Base-by-base conservation (phyloP, 2,797 vertebrate genomes). In the Megalops cyprinoides region DNA sequence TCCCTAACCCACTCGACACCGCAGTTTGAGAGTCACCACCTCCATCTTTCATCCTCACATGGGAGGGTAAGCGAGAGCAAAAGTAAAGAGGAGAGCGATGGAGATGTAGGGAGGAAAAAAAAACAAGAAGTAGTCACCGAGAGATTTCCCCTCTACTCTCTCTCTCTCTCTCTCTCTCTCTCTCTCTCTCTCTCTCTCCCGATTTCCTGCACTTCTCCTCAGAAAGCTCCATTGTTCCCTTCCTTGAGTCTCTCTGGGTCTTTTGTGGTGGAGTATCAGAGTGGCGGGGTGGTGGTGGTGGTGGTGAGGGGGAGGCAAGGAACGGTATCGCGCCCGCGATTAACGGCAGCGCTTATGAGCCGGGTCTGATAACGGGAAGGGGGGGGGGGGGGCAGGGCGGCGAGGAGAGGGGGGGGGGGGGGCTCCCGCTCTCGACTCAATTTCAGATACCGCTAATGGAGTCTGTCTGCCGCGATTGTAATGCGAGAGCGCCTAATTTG, bases 321-420 rank as follows among this genome's bases (percentile, higher is more conserved):
- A 95, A 95, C 94, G 94, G 94, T 95, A 95, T 95, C 94, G 95
- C 94, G 91, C 94, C 92, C 92, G 91, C 94, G 94, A 95, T 95
- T 95, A 95, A 95, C 95, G 94, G 94, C 93, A 91, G 92, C 93
- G 94, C 94, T 95, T 95, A 95, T 95, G 95, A 95, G 94, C 95
- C 93, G 94, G 94, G 95, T 39, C 67, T 44, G 67, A 71, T 71
- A 71, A 71, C 39, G 39, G 39, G n/a, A n/a, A n/a, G n/a, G n/a
- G n/a, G n/a, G n/a, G n/a, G n/a, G n/a, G n/a, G n/a, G n/a, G n/a
- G n/a, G n/a, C n/a, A n/a, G n/a, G n/a, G n/a, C n/a, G n/a, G n/a
- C n/a, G n/a, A n/a, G n/a, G n/a, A n/a, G n/a, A n/a, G n/a, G n/a
- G n/a, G n/a, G n/a, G n/a, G n/a, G n/a, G n/a, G n/a, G 37, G 67